phyloP scores from a whole-genome alignment of 2,888 invertebrate genomes.

The Pomacea canaliculata region DNA sequence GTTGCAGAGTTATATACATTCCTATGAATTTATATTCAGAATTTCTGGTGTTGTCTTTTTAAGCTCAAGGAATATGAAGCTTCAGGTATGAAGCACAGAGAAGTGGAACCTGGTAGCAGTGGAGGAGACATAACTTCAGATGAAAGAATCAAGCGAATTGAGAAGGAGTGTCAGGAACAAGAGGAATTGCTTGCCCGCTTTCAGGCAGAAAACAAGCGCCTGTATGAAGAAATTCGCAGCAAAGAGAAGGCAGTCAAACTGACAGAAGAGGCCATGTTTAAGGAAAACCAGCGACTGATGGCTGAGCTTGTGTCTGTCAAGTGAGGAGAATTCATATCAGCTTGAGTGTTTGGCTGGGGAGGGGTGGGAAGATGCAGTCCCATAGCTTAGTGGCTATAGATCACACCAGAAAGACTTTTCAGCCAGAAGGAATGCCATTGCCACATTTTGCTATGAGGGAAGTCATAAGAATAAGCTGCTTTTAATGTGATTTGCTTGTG shows the following conservation, averaged over 20 bases:
- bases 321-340: conserved; percentile 36
- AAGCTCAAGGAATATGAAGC: conserved; percentile 29
- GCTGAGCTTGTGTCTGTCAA: conserved; percentile 58
- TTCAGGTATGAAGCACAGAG: conserved; percentile 5
- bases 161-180: conserved; percentile 64
- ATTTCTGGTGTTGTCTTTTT: background rate
- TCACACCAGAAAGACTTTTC: too few relatives aligned
- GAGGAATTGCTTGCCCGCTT: conserved; percentile 65
- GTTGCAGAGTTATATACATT: background rate
- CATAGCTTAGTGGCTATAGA: too few relatives aligned
- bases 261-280: conserved; percentile 65
- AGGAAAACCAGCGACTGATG: conserved; percentile 64
- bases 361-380: too few relatives aligned
- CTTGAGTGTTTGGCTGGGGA: too few relatives aligned
- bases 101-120: background rate
- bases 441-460: too few relatives aligned
- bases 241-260: conserved; percentile 56
- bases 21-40: background rate
- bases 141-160: conserved; percentile 55
- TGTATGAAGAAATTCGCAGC: conserved; percentile 65
- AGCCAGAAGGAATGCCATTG: too few relatives aligned
- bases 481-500: too few relatives aligned
- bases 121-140: conserved; percentile 25
- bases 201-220: conserved; percentile 65
- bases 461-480: too few relatives aligned